A percentile compares a stretch with the other conserved stretches of the same genome.
These are phyloP conservation scores for Anolis carolinensis DNA, from an alignment of 2,113 vertebrate species.

Conservation along the genomic window DNA sequence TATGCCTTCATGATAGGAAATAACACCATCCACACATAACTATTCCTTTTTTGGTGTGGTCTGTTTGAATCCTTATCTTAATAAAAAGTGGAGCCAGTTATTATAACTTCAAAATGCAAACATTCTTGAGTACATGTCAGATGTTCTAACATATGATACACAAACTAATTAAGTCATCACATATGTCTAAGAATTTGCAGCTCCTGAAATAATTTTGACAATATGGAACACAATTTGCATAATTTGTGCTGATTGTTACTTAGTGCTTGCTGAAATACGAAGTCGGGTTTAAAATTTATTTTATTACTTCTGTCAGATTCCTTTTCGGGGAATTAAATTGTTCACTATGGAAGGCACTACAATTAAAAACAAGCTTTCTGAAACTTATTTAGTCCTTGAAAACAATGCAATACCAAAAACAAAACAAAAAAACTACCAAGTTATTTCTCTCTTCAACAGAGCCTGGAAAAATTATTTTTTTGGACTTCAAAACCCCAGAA, in stretches of 20 bases:
- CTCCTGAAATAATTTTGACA: conserved; percentile 51
- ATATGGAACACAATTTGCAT: conserved; percentile 54
- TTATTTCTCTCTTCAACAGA: neutral
- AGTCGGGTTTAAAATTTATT: conserved; percentile 30
- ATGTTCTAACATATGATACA: neutral
- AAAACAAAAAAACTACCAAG: too few species aligned
- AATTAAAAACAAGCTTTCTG: conserved; percentile 26
- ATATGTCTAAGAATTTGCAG: conserved; percentile 40
- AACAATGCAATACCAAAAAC: neutral
- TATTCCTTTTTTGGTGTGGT: conserved; percentile 23
- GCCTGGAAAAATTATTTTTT: too few species aligned
- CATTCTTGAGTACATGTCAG: neutral
- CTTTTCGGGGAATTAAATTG: conserved; percentile 27
- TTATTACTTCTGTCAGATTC: conserved; percentile 46
- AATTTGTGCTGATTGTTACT: conserved; percentile 40
- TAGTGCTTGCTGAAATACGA: conserved; percentile 36
- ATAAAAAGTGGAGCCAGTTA: neutral
- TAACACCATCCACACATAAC: conserved; percentile 51
- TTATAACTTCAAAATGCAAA: conserved; percentile 44
- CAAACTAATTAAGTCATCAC: conserved; percentile 43
- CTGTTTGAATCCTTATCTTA: conserved; percentile 24
- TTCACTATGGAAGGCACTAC: conserved; percentile 9
- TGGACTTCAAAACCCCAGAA: too few species aligned
- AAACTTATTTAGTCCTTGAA: conserved; percentile 19
- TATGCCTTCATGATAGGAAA: conserved; percentile 54